A percentile compares a stretch with the other conserved stretches of the same genome.
Evolutionary conservation across 53 echinoderm and acorn worm species (phyloP).

Genomic region (Arbacia lixula): DNA sequence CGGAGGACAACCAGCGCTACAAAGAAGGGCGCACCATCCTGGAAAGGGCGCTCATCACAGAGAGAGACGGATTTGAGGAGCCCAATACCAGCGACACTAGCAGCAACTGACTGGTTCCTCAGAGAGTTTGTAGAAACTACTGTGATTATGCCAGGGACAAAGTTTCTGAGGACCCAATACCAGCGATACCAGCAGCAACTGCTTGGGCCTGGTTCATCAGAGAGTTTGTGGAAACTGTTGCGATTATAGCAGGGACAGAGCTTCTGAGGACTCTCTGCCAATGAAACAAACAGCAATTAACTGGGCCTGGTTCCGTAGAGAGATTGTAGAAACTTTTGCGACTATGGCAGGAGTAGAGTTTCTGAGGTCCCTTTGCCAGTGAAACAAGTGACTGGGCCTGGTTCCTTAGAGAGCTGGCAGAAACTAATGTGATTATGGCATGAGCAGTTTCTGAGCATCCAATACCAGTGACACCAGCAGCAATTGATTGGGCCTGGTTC

Average conservation of each 20-base stretch:
- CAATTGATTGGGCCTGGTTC: no score
- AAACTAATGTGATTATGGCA: no score
- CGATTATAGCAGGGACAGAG: slow-evolving; percentile 95
- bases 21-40: slow-evolving; percentile 91
- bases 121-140: no score
- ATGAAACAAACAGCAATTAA: no score
- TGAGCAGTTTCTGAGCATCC: slow-evolving; percentile 85
- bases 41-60: slow-evolving; percentile 95
- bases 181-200: slow-evolving; percentile 45
- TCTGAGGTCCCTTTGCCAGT: slow-evolving; percentile 72
- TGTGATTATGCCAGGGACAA: no score
- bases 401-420: no score
- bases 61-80: slow-evolving; percentile 95
- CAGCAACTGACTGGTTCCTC: slow-evolving; percentile 37
- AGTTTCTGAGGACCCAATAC: slow-evolving; percentile 80
- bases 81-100: slow-evolving; percentile 52
- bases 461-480: slow-evolving; percentile 50
- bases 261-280: slow-evolving; percentile 70
- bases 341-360: no score
- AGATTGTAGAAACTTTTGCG: no score
- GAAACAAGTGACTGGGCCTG: slow-evolving; percentile 29
- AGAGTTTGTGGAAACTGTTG: no score
- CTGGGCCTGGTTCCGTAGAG: no score
- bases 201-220: no score
- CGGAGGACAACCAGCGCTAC: slow-evolving; percentile 96